These are phyloP conservation scores for Emesis furor DNA, from an alignment of 2,888 invertebrate species.

Conservation along the genomic window DNA sequence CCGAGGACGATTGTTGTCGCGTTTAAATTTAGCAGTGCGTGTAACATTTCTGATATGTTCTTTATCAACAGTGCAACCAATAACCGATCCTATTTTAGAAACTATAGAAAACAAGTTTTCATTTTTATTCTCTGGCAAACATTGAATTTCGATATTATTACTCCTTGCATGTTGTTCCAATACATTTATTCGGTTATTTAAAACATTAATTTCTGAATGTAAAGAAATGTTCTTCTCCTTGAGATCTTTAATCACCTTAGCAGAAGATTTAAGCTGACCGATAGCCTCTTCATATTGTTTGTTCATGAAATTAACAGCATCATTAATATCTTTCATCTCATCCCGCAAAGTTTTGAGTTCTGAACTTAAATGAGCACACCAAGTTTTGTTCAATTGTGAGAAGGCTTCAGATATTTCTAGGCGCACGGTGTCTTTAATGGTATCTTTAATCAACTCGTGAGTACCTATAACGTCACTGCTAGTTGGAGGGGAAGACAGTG, in stretches of 20 bases:
- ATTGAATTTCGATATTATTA: constrained; percentile 55
- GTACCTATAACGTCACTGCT: not conserved
- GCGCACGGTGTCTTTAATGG: not conserved
- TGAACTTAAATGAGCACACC: not conserved
- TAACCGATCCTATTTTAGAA: constrained; percentile 25
- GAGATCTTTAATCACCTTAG: not conserved
- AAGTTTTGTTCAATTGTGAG: not conserved
- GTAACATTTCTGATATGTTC: not conserved
- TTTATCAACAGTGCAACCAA: not conserved
- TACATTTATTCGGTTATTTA: constrained; percentile 32
- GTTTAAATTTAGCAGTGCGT: constrained; percentile 5
- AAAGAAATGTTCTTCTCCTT: not conserved
- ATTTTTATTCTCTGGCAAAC: constrained; percentile 47
- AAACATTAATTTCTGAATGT: not conserved
- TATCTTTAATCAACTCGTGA: not conserved
- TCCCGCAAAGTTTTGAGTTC: constrained; percentile 2
- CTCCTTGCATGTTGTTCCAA: constrained; percentile 50
- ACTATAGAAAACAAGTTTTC: constrained; percentile 48
- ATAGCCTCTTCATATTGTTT: not conserved
- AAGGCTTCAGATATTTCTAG: not conserved
- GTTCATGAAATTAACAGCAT: not conserved
- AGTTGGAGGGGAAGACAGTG: not conserved
- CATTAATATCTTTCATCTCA: not conserved
- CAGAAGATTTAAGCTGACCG: not conserved
- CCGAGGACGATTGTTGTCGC: not conserved